Evolutionary conservation across 2,888 invertebrate species (phyloP), one percentile per base, ranked within the genome.

Genomic region (Ormyrus labotus): DNA sequence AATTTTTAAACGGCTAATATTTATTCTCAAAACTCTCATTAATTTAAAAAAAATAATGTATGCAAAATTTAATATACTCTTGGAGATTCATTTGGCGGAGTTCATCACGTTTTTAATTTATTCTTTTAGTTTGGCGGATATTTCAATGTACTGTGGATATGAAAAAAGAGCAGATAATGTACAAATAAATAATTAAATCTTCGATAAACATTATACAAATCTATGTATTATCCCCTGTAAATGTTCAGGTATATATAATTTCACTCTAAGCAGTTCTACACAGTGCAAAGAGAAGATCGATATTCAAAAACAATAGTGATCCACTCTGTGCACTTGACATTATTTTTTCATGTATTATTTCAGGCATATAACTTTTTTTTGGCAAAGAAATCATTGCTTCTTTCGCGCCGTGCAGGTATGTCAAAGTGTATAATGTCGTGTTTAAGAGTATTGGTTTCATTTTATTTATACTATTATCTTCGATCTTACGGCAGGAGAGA

Each of bases 181-280:
- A 64, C 47, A 77, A 77, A 69, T 76, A 47, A 77, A 63, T 34
- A 34, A 34, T 64, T 50, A 69, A 76, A 77, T 64, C 57, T 77
- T 34, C 3, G 45, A 77, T 77, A 58, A 77, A 77, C 50, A 69
- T 68, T 70, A 50, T 77, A 77, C 64, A 77, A 70, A 77, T 77
- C 70, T 77, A 76, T 76, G 48, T 68, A 55, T 76, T 68, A 63
- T 55, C 69, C 57, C 63, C 63, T 63, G 63, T 47, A 76, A 69
- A 10, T 76, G 45, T 76, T 76, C 53, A 68, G 53, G 61, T 63
- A 76, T 68, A 34, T 34, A 75, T 76, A 68, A 75, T 68, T 55
- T 13, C 63, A 45, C 76, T 76, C n/a, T 76, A 69, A 75, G 53
- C 57, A 50, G 69, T 47, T 76, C 55, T 76, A 76, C 34, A 9